Evolutionary conservation across 2,888 invertebrate genomes (phyloP).

Genomic region (Hydrotaea cyrtoneurina): DNA sequence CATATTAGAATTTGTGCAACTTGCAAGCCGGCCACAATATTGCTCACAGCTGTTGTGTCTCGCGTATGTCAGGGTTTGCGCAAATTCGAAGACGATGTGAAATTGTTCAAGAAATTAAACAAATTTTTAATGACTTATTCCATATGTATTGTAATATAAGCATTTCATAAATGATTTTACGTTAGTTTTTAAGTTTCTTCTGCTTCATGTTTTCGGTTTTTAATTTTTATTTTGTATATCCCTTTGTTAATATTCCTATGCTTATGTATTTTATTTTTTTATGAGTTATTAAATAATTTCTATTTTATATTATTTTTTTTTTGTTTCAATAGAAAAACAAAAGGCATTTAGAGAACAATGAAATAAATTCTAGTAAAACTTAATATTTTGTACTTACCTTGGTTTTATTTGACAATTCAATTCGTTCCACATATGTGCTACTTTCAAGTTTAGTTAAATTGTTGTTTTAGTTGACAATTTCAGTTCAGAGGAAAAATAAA

Average conservation of each 20-base stretch:
- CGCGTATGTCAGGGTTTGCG: background rate
- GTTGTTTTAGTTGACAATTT: too few species aligned
- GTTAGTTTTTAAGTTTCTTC: constrained; percentile 1
- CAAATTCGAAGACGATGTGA: background rate
- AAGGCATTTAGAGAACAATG: constrained; percentile 51
- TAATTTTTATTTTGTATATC: background rate
- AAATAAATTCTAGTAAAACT: background rate
- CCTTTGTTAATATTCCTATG: background rate
- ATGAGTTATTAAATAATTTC: constrained; percentile 26
- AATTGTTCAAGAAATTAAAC: background rate
- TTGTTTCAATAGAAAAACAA: constrained; percentile 2
- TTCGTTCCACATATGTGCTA: background rate
- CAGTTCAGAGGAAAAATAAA: background rate
- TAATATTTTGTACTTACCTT: background rate
- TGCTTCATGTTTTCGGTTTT: constrained; percentile 20
- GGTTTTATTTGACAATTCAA: background rate
- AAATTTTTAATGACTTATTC: constrained; percentile 18
- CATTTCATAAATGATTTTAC: constrained; percentile 16
- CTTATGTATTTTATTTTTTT: background rate
- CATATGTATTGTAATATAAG: constrained; percentile 48
- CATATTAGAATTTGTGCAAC: background rate
- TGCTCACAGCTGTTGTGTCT: too few species aligned
- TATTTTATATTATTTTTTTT: background rate
- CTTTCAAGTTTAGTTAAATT: background rate
- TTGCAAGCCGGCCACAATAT: background rate